Base-by-base conservation (phyloP, 2,113 vertebrate genomes). In the Octodon degus region DNA sequence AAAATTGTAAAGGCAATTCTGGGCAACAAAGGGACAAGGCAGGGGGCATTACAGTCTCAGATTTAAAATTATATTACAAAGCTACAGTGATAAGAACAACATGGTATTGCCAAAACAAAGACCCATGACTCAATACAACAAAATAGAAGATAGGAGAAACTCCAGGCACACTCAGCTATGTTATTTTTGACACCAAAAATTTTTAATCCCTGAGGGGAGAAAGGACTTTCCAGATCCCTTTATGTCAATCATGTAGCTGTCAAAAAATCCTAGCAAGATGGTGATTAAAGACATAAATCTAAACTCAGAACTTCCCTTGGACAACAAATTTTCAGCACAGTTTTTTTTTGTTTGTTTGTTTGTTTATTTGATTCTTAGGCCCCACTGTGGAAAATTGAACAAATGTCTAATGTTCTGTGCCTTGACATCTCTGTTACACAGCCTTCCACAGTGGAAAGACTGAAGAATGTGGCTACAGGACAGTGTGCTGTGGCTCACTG, bases 281-380 rank as follows among this genome's bases (percentile, higher is more conserved):
- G 40, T 86, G 20, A 72, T n/a, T 89, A 87, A 84, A 80, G 27
- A 81, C 94, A 93, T 74, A 30, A 90, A 94, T 94, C 70, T 86
- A 87, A 91, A 84, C 76, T 76, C 10, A 93, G 14, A 58, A 4
- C 12, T 86, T 96, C 4, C 10, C 24, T 63, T 65, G 53, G 22
- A 40, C 72, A 92, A 72, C 14, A 77, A 43, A 30, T 86, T 53
- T 80, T 80, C 63, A 77, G 53, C 77, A 81, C 2, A 53, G 30
- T 34, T 43, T 60, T 87, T 82, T 55, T 55, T 55, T n/a, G n/a
- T n/a, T n/a, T n/a, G n/a, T n/a, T n/a, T n/a, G n/a, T n/a, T n/a
- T n/a, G n/a, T 14, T 53, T 53, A 12, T 53, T 6, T 53, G 91
- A 67, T 25, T 89, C 3, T 80, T 76, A 67, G 24, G 20, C 67